These are phyloP conservation scores for Rhabdornis inornatus DNA, from an alignment of 2,113 vertebrate genomes.

Conservation along the genomic window DNA sequence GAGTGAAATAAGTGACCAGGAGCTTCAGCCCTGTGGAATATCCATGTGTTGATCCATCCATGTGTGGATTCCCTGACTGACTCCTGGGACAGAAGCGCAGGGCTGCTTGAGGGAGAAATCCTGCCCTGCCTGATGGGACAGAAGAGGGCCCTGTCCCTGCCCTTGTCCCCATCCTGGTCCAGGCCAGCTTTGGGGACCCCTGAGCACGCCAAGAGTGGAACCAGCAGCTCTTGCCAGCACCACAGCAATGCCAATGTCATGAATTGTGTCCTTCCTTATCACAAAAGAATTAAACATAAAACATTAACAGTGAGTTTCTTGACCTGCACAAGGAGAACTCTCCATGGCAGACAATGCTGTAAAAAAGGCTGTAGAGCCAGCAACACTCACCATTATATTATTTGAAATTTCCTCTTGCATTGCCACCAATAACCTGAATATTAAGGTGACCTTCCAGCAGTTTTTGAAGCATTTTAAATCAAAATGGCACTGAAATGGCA, in stretches of 20 bases:
- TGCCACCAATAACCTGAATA: neutral
- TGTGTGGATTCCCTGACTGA: neutral
- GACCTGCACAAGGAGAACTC: neutral
- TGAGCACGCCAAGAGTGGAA: fast-evolving
- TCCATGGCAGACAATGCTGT: fast-evolving
- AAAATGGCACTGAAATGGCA: neutral
- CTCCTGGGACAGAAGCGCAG: neutral
- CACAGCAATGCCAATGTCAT: neutral
- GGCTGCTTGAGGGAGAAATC: neutral
- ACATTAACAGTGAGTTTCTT: neutral
- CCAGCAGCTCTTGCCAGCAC: neutral
- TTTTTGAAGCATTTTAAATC: neutral
- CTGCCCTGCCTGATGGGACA: neutral
- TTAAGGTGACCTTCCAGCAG: neutral
- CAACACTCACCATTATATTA: neutral
- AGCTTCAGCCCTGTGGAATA: neutral
- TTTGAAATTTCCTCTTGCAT: neutral
- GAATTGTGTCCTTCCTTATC: fast-evolving
- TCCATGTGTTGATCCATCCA: neutral
- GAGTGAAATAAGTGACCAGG: neutral
- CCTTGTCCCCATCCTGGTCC: neutral
- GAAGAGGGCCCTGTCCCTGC: neutral
- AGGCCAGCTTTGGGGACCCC: neutral
- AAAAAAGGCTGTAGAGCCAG: neutral
- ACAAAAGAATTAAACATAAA: neutral